Conservation (phyloP, 64 coral and sea anemone species). For the Pocillopora verrucosa region DNA sequence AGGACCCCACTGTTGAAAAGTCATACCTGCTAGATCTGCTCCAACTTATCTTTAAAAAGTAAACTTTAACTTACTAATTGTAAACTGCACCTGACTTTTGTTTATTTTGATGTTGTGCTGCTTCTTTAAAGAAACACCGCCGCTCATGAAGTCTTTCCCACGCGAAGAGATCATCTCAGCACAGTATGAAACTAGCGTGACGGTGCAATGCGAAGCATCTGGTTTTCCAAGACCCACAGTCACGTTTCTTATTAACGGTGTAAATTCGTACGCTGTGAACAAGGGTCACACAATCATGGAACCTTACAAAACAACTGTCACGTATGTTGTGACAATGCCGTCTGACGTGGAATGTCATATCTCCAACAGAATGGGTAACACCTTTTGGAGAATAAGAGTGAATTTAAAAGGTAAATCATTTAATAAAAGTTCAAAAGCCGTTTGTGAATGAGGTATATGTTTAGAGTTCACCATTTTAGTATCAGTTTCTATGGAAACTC, state of each 20-base stretch:
- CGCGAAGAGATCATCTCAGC: not conserved
- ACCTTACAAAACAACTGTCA: slow-evolving; percentile 33
- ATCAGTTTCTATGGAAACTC: too few species aligned
- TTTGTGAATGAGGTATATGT: not conserved
- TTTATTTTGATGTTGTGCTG: not conserved
- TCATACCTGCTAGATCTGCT: too few species aligned
- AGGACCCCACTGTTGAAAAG: too few species aligned
- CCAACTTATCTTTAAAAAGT: too few species aligned
- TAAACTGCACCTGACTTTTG: not conserved
- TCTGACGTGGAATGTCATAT: slow-evolving; percentile 43
- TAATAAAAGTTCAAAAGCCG: not conserved
- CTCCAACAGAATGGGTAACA: slow-evolving; percentile 25
- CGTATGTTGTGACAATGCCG: slow-evolving; percentile 31
- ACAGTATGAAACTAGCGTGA: not conserved
- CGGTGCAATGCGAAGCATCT: slow-evolving; percentile 29
- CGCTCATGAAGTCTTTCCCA: slow-evolving; percentile 7
- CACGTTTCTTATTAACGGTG: slow-evolving; percentile 25
- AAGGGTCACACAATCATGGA: not conserved
- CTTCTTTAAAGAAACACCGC: slow-evolving; percentile 28
- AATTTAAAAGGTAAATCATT: slow-evolving; percentile 30
- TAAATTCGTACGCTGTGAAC: not conserved
- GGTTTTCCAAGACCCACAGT: slow-evolving; percentile 46
- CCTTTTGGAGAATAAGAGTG: slow-evolving; percentile 4
- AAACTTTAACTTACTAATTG: not conserved
- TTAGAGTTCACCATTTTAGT: too few species aligned